phyloP scores from a whole-genome alignment of 1,140 invertebrate species.

The Penaeus chinensis region DNA sequence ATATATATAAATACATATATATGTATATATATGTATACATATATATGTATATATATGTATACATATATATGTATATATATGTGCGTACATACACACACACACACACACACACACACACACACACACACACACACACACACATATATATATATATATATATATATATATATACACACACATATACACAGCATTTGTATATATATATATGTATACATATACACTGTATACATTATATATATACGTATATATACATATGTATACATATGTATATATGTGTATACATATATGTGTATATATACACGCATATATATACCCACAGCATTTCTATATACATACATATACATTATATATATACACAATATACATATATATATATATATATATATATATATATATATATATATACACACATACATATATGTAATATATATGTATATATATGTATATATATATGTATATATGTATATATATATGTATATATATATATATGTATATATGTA shows the following conservation, averaged over 20 bases:
- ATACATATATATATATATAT: conserved; percentile 19
- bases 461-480: conserved; percentile 23
- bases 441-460: conserved; percentile 26
- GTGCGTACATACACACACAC: conserved; percentile 26
- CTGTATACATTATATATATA: not conserved
- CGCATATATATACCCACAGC: conserved; percentile 27
- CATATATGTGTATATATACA: conserved; percentile 25
- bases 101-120: not conserved
- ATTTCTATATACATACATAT: not conserved
- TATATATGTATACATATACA: not conserved
- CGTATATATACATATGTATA: not conserved
- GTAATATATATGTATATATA: conserved; percentile 23
- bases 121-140: conserved; percentile 23
- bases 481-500: conserved; percentile 26
- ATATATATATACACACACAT: conserved; percentile 33
- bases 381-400: conserved; percentile 4
- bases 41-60: conserved; percentile 12
- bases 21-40: conserved; percentile 20
- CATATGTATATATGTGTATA: not conserved
- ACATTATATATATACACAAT: conserved; percentile 11
- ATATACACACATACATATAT: conserved; percentile 23
- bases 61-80: conserved; percentile 42
- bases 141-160: conserved; percentile 42
- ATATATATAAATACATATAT: conserved; percentile 10
- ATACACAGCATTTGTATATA: conserved; percentile 11